Evolutionary conservation across 2,797 vertebrate genomes (phyloP), one percentile per base, ranked within the genome.

Genomic region (Brachyalestes nurse): DNA sequence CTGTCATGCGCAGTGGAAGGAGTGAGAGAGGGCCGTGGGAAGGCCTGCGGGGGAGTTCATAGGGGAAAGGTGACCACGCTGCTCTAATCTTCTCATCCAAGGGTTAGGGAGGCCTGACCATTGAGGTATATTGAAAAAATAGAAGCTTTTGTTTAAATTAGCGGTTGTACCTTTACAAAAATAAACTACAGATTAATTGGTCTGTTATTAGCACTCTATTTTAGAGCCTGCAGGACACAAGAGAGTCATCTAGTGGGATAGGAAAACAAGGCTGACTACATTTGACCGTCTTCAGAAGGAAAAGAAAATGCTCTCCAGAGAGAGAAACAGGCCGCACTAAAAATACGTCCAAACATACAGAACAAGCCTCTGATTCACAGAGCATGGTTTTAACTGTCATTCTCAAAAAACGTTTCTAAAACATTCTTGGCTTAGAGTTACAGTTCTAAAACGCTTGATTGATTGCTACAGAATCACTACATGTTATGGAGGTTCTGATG

Each of bases 61-160:
- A 91, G 91, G 91, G 77, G 87, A 91, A 93, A 93, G 89, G 89
- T 92, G 83, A 89, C 85, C 47, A 42, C 72, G 72, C 86, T 84
- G 82, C 83, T 90, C 86, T 87, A 86, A 89, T 92, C 84, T 55
- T 75, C 79, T 88, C 81, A 66, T 76, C 71, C 69, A 84, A 81
- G 77, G 84, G 84, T 51, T 13, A 55, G 72, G 70, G 57, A 78
- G 61, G 69, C 45, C 55, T 61, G 55, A 77, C 70, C n/a, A 19
- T 69, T 75, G 84, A 89, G 83, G 86, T 82, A 87, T 82, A 88
- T 86, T 62, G 40, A 77, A 84, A 89, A 85, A 87, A 87, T 82
- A 72, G 28, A 67, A 60, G 69, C 38, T 77, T 83, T 82, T 79
- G 75, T 75, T 77, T 75, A 80, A 83, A 82, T 83, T 85, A 76